Percentiles rank a stretch among this genome's conserved stretches.
Evolutionary conservation across 37 sponge, comb jelly and placozoan species (phyloP).

Genomic region (Petrosia ficiformis): DNA sequence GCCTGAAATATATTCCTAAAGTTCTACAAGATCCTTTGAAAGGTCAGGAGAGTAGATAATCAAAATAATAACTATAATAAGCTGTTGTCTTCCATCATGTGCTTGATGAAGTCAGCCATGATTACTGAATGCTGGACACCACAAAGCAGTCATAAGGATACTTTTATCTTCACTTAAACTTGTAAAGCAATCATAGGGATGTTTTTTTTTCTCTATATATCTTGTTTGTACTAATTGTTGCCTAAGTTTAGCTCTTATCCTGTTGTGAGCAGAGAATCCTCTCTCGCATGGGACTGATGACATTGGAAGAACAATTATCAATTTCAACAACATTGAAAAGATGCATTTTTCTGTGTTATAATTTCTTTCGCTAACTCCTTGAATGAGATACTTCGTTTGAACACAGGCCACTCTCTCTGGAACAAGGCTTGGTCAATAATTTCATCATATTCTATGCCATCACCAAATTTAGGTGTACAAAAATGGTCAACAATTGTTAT

Average conservation of each 20-base stretch:
- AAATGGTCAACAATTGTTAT: neutral
- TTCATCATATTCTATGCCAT: neutral
- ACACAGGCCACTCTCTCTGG: slow-evolving; percentile 6
- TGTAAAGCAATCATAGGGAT: no score
- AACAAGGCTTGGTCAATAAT: neutral
- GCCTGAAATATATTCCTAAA: no score
- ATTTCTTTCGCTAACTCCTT: slow-evolving; percentile 5
- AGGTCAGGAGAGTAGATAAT: no score
- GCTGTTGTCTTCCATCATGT: no score
- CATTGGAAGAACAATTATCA: neutral
- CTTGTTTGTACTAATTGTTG: slow-evolving; percentile 2
- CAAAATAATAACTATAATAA: no score
- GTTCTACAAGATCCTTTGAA: no score
- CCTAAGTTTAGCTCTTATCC: neutral
- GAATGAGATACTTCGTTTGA: slow-evolving; percentile 3
- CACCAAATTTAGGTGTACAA: neutral
- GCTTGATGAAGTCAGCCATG: no score
- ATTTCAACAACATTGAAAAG: slow-evolving; percentile 1
- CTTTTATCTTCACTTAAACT: no score
- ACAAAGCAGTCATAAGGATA: no score
- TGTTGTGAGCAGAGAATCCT: neutral
- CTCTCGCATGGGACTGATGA: slow-evolving; percentile 8
- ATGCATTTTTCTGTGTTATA: neutral
- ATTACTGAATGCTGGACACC: no score
- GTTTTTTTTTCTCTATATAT: no score